A percentile compares a stretch with the other conserved stretches of the same genome.
These are phyloP conservation scores for Pseudopleuronectes americanus DNA, from an alignment of 2,797 vertebrate species.

Conservation along the genomic window DNA sequence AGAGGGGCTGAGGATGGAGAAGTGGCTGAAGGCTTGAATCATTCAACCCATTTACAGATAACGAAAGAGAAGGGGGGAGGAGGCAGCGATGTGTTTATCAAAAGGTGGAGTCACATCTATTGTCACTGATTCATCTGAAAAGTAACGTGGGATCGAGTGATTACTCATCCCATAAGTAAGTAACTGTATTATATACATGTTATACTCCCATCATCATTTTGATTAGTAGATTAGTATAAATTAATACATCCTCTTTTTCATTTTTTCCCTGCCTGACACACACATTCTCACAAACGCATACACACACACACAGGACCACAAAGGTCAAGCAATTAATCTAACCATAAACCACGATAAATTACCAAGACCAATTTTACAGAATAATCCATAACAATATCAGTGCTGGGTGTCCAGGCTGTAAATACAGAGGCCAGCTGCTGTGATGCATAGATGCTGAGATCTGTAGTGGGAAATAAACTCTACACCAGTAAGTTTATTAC, in stretches of 20 bases:
- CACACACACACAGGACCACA: constrained; percentile 44
- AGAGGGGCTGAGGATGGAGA: constrained; percentile 29
- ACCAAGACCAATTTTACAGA: constrained; percentile 84
- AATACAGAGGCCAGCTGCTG: constrained; percentile 74
- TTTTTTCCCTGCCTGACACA: neutral
- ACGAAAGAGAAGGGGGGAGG: constrained; percentile 27
- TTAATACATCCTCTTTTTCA: constrained; percentile 15
- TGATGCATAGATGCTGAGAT: constrained; percentile 70
- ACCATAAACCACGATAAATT: constrained; percentile 83
- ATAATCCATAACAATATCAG: constrained; percentile 86
- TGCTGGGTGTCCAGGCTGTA: constrained; percentile 70
- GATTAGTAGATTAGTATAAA: constrained; percentile 6
- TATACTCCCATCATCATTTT: neutral
- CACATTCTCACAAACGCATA: neutral
- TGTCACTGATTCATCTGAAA: constrained; percentile 49
- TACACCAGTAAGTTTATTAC: neutral
- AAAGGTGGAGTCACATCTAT: constrained; percentile 38
- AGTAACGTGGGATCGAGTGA: constrained; percentile 15
- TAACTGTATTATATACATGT: neutral
- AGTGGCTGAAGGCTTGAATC: constrained; percentile 42
- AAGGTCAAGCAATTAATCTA: constrained; percentile 85
- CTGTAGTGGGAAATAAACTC: constrained; percentile 70
- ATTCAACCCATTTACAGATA: constrained; percentile 43
- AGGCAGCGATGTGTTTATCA: constrained; percentile 40
- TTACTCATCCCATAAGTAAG: constrained; percentile 15